Base-by-base conservation (phyloP, 2,888 invertebrate species). In the Phaedon cochleariae region DNA sequence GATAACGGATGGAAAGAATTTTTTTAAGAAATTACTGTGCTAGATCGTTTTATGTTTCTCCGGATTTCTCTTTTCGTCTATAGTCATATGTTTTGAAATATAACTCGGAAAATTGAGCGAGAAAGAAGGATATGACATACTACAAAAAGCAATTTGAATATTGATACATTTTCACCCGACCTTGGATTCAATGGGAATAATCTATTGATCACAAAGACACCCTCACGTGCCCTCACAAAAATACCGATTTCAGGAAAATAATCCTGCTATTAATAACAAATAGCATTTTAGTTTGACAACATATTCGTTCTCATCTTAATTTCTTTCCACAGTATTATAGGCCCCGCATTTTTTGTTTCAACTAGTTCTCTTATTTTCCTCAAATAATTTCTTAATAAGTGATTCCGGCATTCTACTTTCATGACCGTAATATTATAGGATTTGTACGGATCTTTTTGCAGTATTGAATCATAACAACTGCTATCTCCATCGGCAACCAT, bases 381-480 rank as follows among this genome's bases (percentile, higher is more conserved):
- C n/a, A n/a, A n/a, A n/a, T n/a, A n/a, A n/a, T n/a, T n/a, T n/a
- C 46, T 57, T 17, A 57, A n/a, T 21, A 57, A 45, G 46, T 57
- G 45, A 48, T 59, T 59, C 22, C n/a, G n/a, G n/a, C n/a, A n/a
- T n/a, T n/a, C n/a, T n/a, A n/a, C n/a, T n/a, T n/a, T n/a, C n/a
- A n/a, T 46, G 48, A 59, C 59, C 10, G 12, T 59, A 7, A 59
- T 26, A 22, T 59, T 15, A 17, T 59, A 22, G 31, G 20, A 15
- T 59, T 31, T 59, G 59, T 48, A 59, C 2, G 59, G 59, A 48
- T 48, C 48, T 55, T n/a, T n/a, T n/a, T n/a, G n/a, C n/a, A n/a
- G n/a, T n/a, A n/a, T n/a, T n/a, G n/a, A n/a, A n/a, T n/a, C 37
- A 37, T 55, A 37, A 12, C 54, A 55, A 37, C 34, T 37, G 17